Evolutionary conservation across 2,888 invertebrate genomes (phyloP).

Genomic region (Bellardia pandia): DNA sequence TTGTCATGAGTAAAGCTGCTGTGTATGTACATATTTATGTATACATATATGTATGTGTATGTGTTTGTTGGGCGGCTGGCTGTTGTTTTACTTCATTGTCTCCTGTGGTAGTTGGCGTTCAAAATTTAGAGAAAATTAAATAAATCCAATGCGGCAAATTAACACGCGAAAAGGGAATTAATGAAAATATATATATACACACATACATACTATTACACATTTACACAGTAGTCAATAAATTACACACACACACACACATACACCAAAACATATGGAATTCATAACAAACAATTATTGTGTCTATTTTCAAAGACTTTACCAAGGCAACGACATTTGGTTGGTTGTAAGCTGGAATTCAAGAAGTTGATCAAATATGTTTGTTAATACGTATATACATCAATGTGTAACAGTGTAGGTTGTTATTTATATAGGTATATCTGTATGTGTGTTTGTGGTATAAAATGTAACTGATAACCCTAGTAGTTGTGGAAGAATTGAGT

Average conservation of each 20-base stretch:
- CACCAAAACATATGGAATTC: neutral
- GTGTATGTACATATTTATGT: neutral
- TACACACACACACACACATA: neutral
- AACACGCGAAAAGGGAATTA: slow-evolving; percentile 76
- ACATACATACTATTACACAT: neutral
- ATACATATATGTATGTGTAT: neutral
- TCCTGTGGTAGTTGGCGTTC: slow-evolving; percentile 61
- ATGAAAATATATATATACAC: slow-evolving; percentile 46
- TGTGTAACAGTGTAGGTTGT: neutral
- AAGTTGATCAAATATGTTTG: slow-evolving; percentile 8
- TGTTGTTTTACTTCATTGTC: slow-evolving; percentile 51
- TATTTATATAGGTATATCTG: slow-evolving; percentile 20
- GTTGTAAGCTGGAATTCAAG: slow-evolving; percentile 7
- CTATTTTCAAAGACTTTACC: slow-evolving; percentile 11
- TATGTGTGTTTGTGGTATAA: neutral
- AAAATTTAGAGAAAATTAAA: slow-evolving; percentile 78
- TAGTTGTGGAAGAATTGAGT: slow-evolving; percentile 11
- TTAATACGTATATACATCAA: neutral
- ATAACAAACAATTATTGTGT: neutral
- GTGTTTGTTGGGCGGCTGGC: neutral
- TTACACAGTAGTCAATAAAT: slow-evolving; percentile 11
- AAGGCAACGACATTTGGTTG: neutral
- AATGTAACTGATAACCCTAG: slow-evolving; percentile 20
- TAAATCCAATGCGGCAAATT: slow-evolving; percentile 81
- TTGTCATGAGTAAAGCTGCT: neutral